phyloP scores from a whole-genome alignment of 2,113 vertebrate genomes.

The Phaethornis superciliosus region DNA sequence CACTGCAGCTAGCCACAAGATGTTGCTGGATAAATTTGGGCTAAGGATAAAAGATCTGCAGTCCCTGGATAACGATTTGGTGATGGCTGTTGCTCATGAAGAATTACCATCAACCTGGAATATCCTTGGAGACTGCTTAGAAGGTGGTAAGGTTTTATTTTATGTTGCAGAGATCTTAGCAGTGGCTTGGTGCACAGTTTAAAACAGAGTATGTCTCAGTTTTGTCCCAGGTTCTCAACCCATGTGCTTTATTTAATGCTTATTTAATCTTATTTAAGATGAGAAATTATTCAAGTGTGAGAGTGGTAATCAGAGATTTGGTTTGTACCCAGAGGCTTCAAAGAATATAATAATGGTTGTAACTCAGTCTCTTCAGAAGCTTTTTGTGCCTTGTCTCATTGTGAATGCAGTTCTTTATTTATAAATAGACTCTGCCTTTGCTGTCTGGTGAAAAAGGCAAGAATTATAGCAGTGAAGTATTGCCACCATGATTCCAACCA shows the following conservation, averaged over 20 bases:
- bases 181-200: not conserved
- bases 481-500: not conserved
- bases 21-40: conserved; percentile 78
- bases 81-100: conserved; percentile 81
- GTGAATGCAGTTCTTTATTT: not conserved
- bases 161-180: not conserved
- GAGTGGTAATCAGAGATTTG: not conserved
- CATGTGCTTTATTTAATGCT: not conserved
- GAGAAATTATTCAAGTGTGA: not conserved
- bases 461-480: not conserved
- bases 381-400: not conserved
- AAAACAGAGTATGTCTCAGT: not conserved
- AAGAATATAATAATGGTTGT: not conserved
- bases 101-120: conserved; percentile 81
- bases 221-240: not conserved
- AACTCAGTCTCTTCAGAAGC: not conserved
- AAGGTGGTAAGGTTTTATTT: conserved; percentile 64
- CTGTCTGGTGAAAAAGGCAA: not conserved
- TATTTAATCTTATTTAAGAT: no score
- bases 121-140: conserved; percentile 60
- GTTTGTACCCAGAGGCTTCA: not conserved
- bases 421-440: not conserved
- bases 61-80: conserved; percentile 77
- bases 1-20: conserved; percentile 71
- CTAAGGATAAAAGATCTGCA: conserved; percentile 57